phyloP scores from a whole-genome alignment of 1,140 invertebrate genomes.

The Antheraea pernyi region DNA sequence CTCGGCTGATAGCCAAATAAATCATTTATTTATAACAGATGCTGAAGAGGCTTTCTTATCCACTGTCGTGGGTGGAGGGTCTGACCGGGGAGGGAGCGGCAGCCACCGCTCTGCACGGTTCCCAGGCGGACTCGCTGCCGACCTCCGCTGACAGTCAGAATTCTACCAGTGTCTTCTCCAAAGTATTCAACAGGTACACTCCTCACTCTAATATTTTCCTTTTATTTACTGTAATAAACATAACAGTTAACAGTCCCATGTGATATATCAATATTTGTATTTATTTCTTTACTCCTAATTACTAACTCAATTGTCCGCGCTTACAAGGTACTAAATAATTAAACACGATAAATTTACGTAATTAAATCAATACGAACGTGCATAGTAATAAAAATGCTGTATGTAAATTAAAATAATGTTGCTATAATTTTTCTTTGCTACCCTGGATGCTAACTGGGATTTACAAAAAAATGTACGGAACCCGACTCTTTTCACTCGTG shows the following conservation, averaged over 20 bases:
- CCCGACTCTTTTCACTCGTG: slow-evolving; percentile 51
- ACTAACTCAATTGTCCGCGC: no score
- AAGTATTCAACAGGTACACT: slow-evolving; percentile 92
- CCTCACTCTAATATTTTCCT: background rate
- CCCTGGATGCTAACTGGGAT: slow-evolving; percentile 70
- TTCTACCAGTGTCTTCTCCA: slow-evolving; percentile 89
- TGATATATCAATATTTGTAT: no score
- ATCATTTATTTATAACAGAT: slow-evolving; percentile 81
- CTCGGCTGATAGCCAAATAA: slow-evolving; percentile 84
- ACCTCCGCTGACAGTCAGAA: slow-evolving; percentile 85
- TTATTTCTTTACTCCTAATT: no score
- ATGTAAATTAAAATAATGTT: slow-evolving; percentile 36
- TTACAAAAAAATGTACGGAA: slow-evolving; percentile 31
- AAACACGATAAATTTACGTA: no score
- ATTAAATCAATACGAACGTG: slow-evolving; percentile 7
- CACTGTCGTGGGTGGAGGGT: slow-evolving; percentile 95
- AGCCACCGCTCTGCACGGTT: slow-evolving; percentile 43
- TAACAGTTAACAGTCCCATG: no score
- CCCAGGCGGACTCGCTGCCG: slow-evolving; percentile 77
- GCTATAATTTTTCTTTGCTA: slow-evolving; percentile 69
- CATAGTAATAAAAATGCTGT: slow-evolving; percentile 37
- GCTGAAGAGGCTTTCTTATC: slow-evolving; percentile 94
- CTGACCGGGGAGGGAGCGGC: slow-evolving; percentile 83
- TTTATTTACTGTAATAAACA: background rate
- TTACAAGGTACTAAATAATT: no score